Conservation (phyloP, 1,140 invertebrate genomes). For the Chironomus striatipennis region DNA sequence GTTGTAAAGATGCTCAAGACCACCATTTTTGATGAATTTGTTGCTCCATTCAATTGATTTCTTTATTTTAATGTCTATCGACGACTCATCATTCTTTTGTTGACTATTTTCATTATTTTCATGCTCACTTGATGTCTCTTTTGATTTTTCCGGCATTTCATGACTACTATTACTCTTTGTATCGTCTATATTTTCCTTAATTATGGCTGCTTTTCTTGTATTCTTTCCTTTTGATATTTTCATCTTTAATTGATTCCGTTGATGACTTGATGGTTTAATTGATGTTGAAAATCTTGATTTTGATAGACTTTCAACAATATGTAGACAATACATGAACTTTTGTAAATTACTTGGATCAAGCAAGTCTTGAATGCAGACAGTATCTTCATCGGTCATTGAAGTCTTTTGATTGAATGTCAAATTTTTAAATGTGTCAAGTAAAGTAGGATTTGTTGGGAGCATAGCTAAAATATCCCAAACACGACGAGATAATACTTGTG, state of each 20-base stretch:
- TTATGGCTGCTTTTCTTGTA: constrained; percentile 28
- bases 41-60: constrained; percentile 53
- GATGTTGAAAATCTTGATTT: not conserved
- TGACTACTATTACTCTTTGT: constrained; percentile 29
- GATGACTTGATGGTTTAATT: constrained; percentile 24
- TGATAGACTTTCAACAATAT: constrained; percentile 68
- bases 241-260: constrained; percentile 20
- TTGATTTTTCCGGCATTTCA: constrained; percentile 27
- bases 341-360: constrained; percentile 81
- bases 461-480: constrained; percentile 92
- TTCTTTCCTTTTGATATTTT: constrained; percentile 28
- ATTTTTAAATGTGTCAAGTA: constrained; percentile 74
- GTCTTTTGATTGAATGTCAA: constrained; percentile 40
- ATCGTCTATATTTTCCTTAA: constrained; percentile 17
- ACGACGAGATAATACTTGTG: constrained; percentile 76
- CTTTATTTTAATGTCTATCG: constrained; percentile 25
- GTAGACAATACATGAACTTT: constrained; percentile 89
- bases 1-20: constrained; percentile 77
- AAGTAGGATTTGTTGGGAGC: constrained; percentile 76
- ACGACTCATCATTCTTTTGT: constrained; percentile 35
- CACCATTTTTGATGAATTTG: constrained; percentile 76
- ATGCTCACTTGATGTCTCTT: constrained; percentile 28
- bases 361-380: constrained; percentile 54
- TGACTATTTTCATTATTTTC: constrained; percentile 33
- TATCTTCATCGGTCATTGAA: not conserved